These are phyloP conservation scores for Melanogrammus aeglefinus DNA, from an alignment of 2,797 vertebrate species.

Conservation along the genomic window DNA sequence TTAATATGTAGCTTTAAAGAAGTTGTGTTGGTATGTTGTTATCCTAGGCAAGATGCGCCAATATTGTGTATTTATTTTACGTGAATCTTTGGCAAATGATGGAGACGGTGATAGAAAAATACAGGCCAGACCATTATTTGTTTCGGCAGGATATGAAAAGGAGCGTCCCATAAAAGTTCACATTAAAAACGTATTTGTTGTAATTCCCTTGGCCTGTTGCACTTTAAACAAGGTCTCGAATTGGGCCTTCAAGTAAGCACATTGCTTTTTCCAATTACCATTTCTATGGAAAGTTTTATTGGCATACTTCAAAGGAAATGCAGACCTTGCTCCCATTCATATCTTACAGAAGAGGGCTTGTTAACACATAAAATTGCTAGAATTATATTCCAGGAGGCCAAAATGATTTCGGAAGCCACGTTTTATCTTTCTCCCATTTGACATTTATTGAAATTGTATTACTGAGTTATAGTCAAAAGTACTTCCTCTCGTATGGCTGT, in stretches of 20 bases:
- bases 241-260: neutral
- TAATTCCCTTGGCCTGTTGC: neutral
- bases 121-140: too few species aligned
- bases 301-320: neutral
- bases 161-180: neutral
- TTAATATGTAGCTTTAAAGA: neutral
- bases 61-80: neutral
- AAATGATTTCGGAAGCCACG: neutral
- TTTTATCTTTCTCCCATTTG: neutral
- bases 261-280: neutral
- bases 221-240: neutral
- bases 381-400: neutral
- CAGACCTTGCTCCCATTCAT: neutral
- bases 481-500: neutral
- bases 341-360: neutral
- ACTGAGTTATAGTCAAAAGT: neutral
- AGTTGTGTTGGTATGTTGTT: neutral
- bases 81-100: neutral
- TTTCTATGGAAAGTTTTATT: neutral
- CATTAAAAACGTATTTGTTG: neutral
- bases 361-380: neutral
- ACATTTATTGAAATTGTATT: neutral
- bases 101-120: too few species aligned
- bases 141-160: neutral
- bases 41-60: neutral